Base-by-base conservation (phyloP, 35 echinoderm and acorn worm genomes). In the Apostichopus californicus region DNA sequence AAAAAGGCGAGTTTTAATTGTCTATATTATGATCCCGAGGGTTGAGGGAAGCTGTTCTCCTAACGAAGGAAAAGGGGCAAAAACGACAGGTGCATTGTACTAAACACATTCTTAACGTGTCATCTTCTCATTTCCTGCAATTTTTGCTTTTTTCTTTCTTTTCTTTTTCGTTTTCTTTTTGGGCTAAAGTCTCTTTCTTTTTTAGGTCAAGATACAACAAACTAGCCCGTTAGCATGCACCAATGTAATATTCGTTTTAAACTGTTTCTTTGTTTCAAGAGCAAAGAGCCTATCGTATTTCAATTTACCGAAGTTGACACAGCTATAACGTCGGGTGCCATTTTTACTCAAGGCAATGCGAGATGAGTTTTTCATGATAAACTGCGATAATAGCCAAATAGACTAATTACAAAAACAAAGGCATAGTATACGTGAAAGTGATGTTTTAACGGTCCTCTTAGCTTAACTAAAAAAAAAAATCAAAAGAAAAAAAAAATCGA, bases 1-100 rank as follows among this genome's bases (percentile, higher is more conserved):
- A 52, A 85, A 55, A 59, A 85, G 7, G 80, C 81, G 53, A 22
- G n/a, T 85, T 85, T 85, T 85, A 85, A 85, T 85, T 85, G 81
- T 85, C 34, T 46, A 46, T 46, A 46, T 85, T 85, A 15, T 59
- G 57, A 85, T 85, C 81, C 56, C 54, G 23, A 59, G 81, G 81
- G 81, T 14, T 46, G 57, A 85, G 57, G 57, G 81, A 52, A 85
- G 52, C 55, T 20, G 57, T 60, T 85, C 81, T 59, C 81, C 55
- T 58, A 15, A 85, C 21, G 55, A 58, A 20, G 54, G 17, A 8
- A 85, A 85, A n/a, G 81, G 81, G 81, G 55, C 71, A 75, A 75
- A 75, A 18, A 75, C 14, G 71, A 52, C 81, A 85, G 81, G 81
- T 85, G 81, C 81, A 58, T 58, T 85, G 81, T 58, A 85, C 81